Evolutionary conservation across 2,113 vertebrate genomes (phyloP).

Genomic region (Xiphophorus couchianus): DNA sequence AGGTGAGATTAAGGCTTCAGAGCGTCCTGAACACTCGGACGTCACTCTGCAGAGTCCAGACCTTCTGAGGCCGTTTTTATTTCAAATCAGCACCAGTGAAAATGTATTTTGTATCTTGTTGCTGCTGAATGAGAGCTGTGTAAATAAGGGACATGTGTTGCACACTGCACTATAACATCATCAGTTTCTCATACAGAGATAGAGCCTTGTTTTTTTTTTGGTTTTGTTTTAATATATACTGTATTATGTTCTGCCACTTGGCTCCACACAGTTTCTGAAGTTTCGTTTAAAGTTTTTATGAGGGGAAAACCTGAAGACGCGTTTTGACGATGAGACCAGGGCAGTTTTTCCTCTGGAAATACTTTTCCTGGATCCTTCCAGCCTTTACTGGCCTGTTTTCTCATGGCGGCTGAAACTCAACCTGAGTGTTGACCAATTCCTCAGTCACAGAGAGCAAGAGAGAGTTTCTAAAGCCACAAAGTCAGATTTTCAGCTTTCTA

Average conservation of each 20-base stretch:
- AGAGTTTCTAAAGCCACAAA: too few relatives aligned
- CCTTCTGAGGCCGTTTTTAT: background rate
- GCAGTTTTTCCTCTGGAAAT: too few relatives aligned
- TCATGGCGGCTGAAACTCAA: too few relatives aligned
- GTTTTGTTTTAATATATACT: too few relatives aligned
- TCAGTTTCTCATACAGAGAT: background rate
- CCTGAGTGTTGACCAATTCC: too few relatives aligned
- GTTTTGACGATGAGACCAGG: too few relatives aligned
- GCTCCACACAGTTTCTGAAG: slow-evolving; percentile 54
- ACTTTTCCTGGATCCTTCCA: too few relatives aligned
- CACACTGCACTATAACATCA: background rate
- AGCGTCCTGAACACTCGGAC: slow-evolving; percentile 39
- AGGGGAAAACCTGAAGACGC: slow-evolving; percentile 41
- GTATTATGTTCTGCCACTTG: slow-evolving; percentile 59
- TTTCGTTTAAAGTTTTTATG: slow-evolving; percentile 68
- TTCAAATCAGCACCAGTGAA: slow-evolving; percentile 10
- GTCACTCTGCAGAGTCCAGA: slow-evolving; percentile 49
- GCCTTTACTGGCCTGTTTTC: too few relatives aligned
- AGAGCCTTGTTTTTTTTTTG: too few relatives aligned
- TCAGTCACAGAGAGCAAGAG: too few relatives aligned
- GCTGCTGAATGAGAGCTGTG: slow-evolving; percentile 41
- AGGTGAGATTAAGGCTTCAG: slow-evolving; percentile 43
- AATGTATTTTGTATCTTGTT: slow-evolving; percentile 54
- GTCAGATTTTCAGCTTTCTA: too few relatives aligned
- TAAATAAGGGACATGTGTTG: slow-evolving; percentile 42